Percentiles rank a stretch among this genome's conserved stretches.
Evolutionary conservation across 2,113 vertebrate genomes (phyloP).

Genomic region (Candoia aspera): DNA sequence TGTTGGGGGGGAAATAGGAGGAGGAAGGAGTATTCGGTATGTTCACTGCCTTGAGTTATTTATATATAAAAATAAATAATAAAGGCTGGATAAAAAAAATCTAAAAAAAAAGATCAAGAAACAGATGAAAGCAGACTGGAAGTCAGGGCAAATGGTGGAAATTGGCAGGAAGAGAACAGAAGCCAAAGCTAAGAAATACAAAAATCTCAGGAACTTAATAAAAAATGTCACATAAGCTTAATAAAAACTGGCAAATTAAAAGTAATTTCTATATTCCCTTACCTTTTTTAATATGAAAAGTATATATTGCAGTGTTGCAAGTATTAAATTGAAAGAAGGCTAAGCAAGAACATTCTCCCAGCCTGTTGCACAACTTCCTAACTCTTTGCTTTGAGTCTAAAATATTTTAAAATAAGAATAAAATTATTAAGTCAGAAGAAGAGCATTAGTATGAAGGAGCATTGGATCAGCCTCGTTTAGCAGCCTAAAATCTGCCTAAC

Average conservation of each 20-base stretch:
- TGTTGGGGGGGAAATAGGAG: too few species aligned
- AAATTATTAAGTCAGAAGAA: neutral
- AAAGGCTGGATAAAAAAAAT: too few species aligned
- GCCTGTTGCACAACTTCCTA: slow-evolving; percentile 28
- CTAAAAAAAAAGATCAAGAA: too few species aligned
- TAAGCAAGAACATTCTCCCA: neutral
- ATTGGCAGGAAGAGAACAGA: too few species aligned
- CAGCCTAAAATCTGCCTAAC: neutral
- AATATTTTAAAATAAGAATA: slow-evolving; percentile 5
- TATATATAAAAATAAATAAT: too few species aligned
- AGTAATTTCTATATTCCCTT: slow-evolving; percentile 3
- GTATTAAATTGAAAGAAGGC: slow-evolving; percentile 42
- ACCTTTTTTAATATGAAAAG: neutral
- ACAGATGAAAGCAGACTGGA: too few species aligned
- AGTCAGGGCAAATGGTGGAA: too few species aligned
- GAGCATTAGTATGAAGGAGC: neutral
- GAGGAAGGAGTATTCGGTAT: too few species aligned
- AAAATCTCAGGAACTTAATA: too few species aligned
- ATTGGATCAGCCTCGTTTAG: neutral
- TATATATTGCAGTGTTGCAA: neutral
- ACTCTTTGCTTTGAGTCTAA: slow-evolving; percentile 45
- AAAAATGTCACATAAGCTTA: too few species aligned
- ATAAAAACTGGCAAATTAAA: slow-evolving; percentile 30
- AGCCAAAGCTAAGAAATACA: too few species aligned
- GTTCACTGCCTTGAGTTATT: too few species aligned